These are phyloP conservation scores for Peromyscus attwateri DNA, from an alignment of 2,797 vertebrate genomes.

Conservation along the genomic window DNA sequence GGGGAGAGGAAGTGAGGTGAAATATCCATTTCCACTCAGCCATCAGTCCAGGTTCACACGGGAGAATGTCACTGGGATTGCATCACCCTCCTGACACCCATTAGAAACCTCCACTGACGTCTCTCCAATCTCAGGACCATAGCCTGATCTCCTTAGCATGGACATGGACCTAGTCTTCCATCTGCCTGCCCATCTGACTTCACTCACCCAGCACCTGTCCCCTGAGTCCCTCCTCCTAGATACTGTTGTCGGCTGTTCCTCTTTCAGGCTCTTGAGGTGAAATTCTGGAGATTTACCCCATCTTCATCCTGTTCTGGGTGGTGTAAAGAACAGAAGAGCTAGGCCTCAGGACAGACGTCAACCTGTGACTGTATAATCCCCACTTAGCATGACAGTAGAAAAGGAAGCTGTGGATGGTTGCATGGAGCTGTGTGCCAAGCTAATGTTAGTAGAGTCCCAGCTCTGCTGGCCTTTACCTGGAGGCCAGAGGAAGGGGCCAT, in stretches of 20 bases:
- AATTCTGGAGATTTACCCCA: too few relatives aligned
- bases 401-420: not conserved
- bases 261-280: too few relatives aligned
- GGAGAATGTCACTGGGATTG: not conserved
- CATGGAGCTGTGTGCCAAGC: not conserved
- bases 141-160: not conserved
- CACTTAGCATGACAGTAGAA: not conserved
- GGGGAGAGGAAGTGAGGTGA: not conserved
- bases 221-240: too few relatives aligned
- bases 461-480: not conserved
- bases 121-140: not conserved
- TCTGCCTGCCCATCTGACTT: not conserved
- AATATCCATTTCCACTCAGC: not conserved
- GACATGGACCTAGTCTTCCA: not conserved
- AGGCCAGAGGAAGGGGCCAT: not conserved
- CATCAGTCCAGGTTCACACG: not conserved
- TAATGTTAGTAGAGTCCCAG: not conserved
- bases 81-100: not conserved
- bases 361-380: not conserved
- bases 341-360: not conserved
- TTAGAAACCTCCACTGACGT: not conserved
- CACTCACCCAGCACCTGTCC: too few relatives aligned
- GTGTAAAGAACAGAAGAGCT: too few relatives aligned
- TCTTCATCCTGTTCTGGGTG: too few relatives aligned
- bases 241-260: too few relatives aligned